Base-by-base conservation (phyloP, 1,140 invertebrate species). In the Cherax quadricarinatus region DNA sequence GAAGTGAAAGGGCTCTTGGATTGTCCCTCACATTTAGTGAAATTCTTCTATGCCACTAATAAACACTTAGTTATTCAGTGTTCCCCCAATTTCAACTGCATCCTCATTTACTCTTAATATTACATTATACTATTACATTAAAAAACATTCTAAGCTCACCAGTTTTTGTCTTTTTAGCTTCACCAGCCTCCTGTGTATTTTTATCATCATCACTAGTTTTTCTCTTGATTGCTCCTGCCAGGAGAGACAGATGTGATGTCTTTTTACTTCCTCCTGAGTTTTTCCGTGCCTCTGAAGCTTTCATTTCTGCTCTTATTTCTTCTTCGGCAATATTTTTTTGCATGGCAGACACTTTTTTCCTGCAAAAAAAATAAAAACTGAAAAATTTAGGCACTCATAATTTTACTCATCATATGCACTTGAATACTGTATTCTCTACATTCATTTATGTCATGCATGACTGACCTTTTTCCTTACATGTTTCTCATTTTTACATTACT, bases 291-390 rank as follows among this genome's bases (percentile, higher is more conserved):
- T 91, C 89, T 48, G 66, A 82, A 2, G 60, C 89, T 75, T 86
- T 86, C 73, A 91, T 51, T n/a, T 91, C 89, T 4, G 89, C 89
- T 41, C 89, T 60, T 9, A 91, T 85, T 66, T 91, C 89, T 41
- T 91, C 89, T 21, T 91, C 89, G 0, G 73, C 89, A 24, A 60
- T 21, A 30, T 91, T 86, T 57, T 86, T 91, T 49, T 91, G 89
- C 89, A 86, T 91, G n/a, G 70, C 89, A 24, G 89, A 86, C 18
- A 91, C 89, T 66, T 91, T 91, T 86, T 86, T 91, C 83, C 89
- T 91, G 84, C 14, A 49, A 24, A 41, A 75, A 30, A 30, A 75
- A n/a, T n/a, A n/a, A 21, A 30, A 14, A 57, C 2, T 70, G 57
- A 66, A 66, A 66, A 66, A 66, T 18, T 66, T 66, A 18, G 53